Base-by-base conservation (phyloP, 2,797 vertebrate genomes). In the Protonibea diacanthus region DNA sequence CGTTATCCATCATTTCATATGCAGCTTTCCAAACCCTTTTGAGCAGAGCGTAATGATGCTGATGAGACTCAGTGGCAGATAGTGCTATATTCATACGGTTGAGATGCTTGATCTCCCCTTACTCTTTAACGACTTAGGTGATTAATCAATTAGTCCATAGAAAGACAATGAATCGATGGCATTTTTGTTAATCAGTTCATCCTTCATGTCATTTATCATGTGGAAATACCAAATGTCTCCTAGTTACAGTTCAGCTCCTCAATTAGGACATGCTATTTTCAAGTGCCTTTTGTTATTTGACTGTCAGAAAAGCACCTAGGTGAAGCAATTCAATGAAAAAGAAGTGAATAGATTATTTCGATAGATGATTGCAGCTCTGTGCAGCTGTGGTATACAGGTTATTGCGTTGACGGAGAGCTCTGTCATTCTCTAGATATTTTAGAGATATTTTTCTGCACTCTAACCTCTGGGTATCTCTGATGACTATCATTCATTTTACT, bases 101-200 rank as follows among this genome's bases (percentile, higher is more conserved):
- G 23, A 68, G 38, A 70, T 82, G 38, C 8, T 51, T 74, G 51
- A 70, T 27, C 51, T 23, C 47, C 7, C 70, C 14, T 9, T 48
- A 10, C 49, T 61, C 25, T 18, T 57, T 6, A 64, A 73, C n/a
- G 60, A 44, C 42, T 64, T n/a, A 59, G 38, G 11, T 0, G 3
- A 73, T 67, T 52, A 62, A 78, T 74, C 18, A 27, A 57, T 76
- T 60, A 55, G 12, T 55, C 15, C 18, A 25, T 11, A 23, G 52
- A 62, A 4, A 74, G 42, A n/a, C 29, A 40, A 61, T 42, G 4
- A 67, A 48, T 15, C 6, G 5, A 9, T 65, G 51, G n/a, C 27
- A 71, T 6, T 17, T 65, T 59, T 6, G 18, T 48, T 20, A 33
- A 58, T 72, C 42, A 69, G 18, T 29, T 59, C 38, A 38, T 62